phyloP scores from a whole-genome alignment of 53 echinoderm and acorn worm species.

The Antedon mediterranea region DNA sequence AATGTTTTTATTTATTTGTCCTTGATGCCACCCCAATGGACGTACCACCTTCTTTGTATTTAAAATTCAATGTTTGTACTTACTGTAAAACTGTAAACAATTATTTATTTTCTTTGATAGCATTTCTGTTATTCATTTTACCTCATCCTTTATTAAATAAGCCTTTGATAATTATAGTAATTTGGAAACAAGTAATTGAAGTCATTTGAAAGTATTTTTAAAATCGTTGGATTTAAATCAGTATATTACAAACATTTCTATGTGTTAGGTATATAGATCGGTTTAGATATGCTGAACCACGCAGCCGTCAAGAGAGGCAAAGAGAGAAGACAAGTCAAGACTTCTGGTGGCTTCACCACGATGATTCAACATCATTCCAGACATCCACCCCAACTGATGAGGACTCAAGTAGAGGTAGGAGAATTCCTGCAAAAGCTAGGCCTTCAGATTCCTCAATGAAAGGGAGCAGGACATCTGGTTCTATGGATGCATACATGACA shows the following conservation, averaged over 20 bases:
- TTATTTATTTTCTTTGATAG: too few species aligned
- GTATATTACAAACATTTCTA: background rate
- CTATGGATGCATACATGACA: background rate
- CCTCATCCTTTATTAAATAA: too few species aligned
- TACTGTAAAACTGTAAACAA: too few species aligned
- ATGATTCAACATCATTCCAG: background rate
- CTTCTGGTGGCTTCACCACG: slow-evolving; percentile 52
- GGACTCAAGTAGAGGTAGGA: background rate
- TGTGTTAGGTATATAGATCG: slow-evolving; percentile 59
- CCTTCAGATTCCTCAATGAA: background rate
- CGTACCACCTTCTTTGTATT: too few species aligned
- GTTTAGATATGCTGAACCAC: slow-evolving; percentile 58
- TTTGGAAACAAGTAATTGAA: too few species aligned
- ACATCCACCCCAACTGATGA: slow-evolving; percentile 3
- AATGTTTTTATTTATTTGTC: too few species aligned
- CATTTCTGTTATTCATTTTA: too few species aligned
- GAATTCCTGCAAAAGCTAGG: background rate
- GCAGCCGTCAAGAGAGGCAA: slow-evolving; percentile 43
- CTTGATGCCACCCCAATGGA: too few species aligned
- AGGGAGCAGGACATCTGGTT: background rate
- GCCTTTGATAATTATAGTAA: too few species aligned
- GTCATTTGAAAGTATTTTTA: too few species aligned
- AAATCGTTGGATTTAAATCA: too few species aligned
- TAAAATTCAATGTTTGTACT: too few species aligned
- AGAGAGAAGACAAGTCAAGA: slow-evolving; percentile 13